phyloP scores from a whole-genome alignment of 2,888 invertebrate genomes.

The Neoitamus cyanurus region DNA sequence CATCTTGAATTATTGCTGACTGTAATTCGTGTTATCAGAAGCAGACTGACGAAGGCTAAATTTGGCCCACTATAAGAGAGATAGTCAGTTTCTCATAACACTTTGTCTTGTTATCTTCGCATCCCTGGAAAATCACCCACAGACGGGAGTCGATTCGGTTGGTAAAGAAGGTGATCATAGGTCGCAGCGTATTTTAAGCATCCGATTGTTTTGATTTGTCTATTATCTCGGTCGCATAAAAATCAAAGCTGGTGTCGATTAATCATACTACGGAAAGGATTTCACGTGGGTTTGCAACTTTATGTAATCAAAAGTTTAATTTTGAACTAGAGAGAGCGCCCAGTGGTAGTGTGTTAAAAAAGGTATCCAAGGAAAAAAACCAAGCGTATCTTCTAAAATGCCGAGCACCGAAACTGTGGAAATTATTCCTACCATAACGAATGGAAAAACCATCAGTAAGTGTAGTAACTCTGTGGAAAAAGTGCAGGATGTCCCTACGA shows the following conservation, averaged over 20 bases:
- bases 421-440: background rate
- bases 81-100: background rate
- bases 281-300: too few species aligned
- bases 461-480: background rate
- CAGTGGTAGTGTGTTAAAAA: background rate
- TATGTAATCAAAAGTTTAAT: too few species aligned
- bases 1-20: background rate
- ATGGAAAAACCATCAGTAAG: background rate
- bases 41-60: background rate
- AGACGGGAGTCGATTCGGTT: background rate
- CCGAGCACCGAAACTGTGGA: background rate
- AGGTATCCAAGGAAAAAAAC: background rate
- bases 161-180: background rate
- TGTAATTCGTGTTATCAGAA: background rate
- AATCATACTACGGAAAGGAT: too few species aligned
- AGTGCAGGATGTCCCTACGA: background rate
- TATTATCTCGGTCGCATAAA: background rate
- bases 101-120: background rate
- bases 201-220: background rate
- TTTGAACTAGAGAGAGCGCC: background rate
- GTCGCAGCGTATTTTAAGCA: background rate
- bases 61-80: background rate
- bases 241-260: background rate
- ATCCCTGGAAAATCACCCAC: background rate
- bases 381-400: background rate